Percentiles rank a stretch among this genome's conserved stretches.
Evolutionary conservation across 1,140 invertebrate species (phyloP).

Genomic region (Asobara japonica): DNA sequence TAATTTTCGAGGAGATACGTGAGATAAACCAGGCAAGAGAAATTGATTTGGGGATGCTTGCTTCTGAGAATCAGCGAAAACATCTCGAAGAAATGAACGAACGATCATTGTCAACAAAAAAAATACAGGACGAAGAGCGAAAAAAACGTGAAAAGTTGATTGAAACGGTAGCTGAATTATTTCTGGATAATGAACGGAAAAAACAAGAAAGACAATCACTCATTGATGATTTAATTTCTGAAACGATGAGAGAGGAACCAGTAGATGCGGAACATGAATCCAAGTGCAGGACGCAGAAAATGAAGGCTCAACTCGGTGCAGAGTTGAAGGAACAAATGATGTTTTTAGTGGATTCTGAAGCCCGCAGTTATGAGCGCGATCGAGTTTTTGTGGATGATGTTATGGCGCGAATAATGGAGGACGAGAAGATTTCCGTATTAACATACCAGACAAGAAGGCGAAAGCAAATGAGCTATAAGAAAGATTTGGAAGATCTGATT

Average conservation of each 20-base stretch:
- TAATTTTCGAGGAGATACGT: slow-evolving; percentile 35
- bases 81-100: slow-evolving; percentile 39
- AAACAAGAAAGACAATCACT: slow-evolving; percentile 39
- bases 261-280: slow-evolving; percentile 35
- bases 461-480: slow-evolving; percentile 40
- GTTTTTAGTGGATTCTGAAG: slow-evolving; percentile 44
- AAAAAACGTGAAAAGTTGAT: slow-evolving; percentile 36
- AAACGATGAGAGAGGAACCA: slow-evolving; percentile 43
- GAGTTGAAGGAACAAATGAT: slow-evolving; percentile 47
- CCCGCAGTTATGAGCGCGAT: slow-evolving; percentile 42
- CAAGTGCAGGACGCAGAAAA: slow-evolving; percentile 23
- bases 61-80: background rate
- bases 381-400: slow-evolving; percentile 44
- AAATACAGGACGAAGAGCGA: slow-evolving; percentile 29
- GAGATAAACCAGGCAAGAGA: background rate
- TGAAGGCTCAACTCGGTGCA: slow-evolving; percentile 35
- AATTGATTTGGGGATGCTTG: background rate
- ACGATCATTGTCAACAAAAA: slow-evolving; percentile 37
- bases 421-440: slow-evolving; percentile 41
- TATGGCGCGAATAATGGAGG: slow-evolving; percentile 46
- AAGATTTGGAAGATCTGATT: slow-evolving; percentile 49
- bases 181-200: slow-evolving; percentile 36
- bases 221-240: slow-evolving; percentile 45
- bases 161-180: slow-evolving; percentile 33
- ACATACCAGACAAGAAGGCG: slow-evolving; percentile 45